Evolutionary conservation across 2,888 invertebrate genomes (phyloP).

Genomic region (Nomada ruficornis): DNA sequence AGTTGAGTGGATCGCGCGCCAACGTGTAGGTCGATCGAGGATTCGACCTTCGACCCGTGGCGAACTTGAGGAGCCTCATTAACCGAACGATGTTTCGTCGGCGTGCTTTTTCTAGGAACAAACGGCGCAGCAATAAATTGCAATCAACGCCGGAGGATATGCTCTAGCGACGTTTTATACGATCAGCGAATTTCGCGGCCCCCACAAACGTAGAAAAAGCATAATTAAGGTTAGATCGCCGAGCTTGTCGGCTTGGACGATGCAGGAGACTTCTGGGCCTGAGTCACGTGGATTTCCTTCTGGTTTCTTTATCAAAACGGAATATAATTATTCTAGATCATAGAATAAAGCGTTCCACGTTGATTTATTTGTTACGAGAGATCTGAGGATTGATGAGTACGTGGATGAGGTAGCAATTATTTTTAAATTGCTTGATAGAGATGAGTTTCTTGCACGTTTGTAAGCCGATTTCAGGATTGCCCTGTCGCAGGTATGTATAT

Average conservation of each 20-base stretch:
- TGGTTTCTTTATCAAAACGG: not conserved
- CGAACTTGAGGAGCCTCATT: slow-evolving; percentile 66
- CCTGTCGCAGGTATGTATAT: no score
- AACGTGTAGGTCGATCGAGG: slow-evolving; percentile 56
- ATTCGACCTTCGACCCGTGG: slow-evolving; percentile 61
- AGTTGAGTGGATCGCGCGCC: slow-evolving; percentile 19
- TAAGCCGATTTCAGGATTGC: no score
- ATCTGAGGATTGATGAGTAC: not conserved
- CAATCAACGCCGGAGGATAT: slow-evolving; percentile 57
- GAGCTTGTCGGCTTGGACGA: not conserved
- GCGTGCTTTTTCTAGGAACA: slow-evolving; percentile 60
- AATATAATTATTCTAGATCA: not conserved
- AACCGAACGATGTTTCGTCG: slow-evolving; percentile 62
- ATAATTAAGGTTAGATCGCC: slow-evolving; percentile 23
- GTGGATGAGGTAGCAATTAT: no score
- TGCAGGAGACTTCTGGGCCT: not conserved
- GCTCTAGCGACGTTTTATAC: slow-evolving; percentile 40
- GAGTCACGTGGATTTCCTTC: slow-evolving; percentile 7
- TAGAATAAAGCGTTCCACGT: not conserved
- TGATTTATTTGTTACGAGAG: not conserved
- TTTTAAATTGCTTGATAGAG: no score
- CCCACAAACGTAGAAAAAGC: slow-evolving; percentile 19
- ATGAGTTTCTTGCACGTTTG: no score
- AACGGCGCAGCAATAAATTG: slow-evolving; percentile 63
- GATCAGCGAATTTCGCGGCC: slow-evolving; percentile 39